phyloP scores from a whole-genome alignment of 2,797 vertebrate genomes.

The Sciurus carolinensis region DNA sequence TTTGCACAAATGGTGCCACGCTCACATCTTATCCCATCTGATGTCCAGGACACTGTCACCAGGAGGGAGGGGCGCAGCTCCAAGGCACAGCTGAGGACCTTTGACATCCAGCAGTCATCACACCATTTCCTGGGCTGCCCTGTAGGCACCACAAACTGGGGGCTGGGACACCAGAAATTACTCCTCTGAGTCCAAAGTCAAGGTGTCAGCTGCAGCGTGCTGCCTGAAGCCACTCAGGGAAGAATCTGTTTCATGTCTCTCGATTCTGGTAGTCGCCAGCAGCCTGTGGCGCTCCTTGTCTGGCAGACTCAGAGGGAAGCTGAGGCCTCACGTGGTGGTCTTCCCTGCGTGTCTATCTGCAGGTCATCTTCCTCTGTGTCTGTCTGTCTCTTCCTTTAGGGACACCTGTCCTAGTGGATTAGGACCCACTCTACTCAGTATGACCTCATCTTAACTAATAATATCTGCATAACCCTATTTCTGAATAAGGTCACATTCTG shows the following conservation, averaged over 20 bases:
- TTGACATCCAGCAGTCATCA: accelerated
- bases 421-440: too few relatives aligned
- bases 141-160: background rate
- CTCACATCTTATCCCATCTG: background rate
- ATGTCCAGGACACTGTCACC: accelerated
- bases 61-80: accelerated
- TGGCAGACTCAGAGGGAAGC: background rate
- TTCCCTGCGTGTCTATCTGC: background rate
- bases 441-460: background rate
- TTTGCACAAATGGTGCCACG: background rate
- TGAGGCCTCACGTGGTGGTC: too few relatives aligned
- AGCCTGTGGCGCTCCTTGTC: too few relatives aligned
- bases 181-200: background rate
- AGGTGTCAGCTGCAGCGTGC: background rate
- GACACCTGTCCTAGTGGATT: background rate
- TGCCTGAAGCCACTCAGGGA: background rate
- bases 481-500: background rate
- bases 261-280: background rate
- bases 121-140: background rate
- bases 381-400: background rate
- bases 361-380: background rate
- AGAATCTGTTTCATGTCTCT: background rate
- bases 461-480: background rate
- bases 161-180: background rate
- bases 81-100: background rate